Evolutionary conservation across 2,797 vertebrate species (phyloP), one percentile per base, ranked within the genome.

Genomic region (Enteromius viviparus): DNA sequence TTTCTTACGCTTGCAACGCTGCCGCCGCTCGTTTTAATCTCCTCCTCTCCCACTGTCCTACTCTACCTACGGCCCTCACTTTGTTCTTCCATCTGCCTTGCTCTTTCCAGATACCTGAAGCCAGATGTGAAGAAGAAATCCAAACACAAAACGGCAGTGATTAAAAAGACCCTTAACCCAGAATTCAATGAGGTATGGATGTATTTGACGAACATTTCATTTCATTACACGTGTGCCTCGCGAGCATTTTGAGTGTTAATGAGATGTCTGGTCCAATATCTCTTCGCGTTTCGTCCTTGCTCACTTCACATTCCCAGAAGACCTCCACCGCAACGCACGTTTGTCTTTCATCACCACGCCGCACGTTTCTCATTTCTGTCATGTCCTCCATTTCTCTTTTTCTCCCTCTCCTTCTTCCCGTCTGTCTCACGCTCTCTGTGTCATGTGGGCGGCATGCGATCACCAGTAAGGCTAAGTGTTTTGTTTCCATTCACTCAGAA

Each of bases 131-230:
- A 95, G 90, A 97, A 97, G 90, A 96, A 96, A 87, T 97, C 96
- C 42, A 97, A 97, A 89, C 96, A 97, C 89, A 97, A 97, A 93
- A 97, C 96, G 0, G 80, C 93, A 0, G 96, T 97, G 88, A 96
- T 96, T 88, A 97, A 96, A 88, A 97, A 96, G 89, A 97, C 96
- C 0, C 94, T 97, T 42, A 97, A 97, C 88, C 96, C 96, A 0
- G 96, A 97, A 88, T 97, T 96, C 90, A 96, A 97, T 4, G 95
- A 97, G 96, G 96, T 96, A 78, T 74, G 78, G 49, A 58, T 55
- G 79, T 65, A 42, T 76, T 51, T 68, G 75, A 47, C 68, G 37
- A 77, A 58, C 68, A 14, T 47, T 47, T 70, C 51, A n/a, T 58
- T 81, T 29, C 53, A 45, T 45, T 49, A 11, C 29, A 40, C 4